phyloP scores from a whole-genome alignment of 2,113 vertebrate species.

The Reinhardtius hippoglossoides region DNA sequence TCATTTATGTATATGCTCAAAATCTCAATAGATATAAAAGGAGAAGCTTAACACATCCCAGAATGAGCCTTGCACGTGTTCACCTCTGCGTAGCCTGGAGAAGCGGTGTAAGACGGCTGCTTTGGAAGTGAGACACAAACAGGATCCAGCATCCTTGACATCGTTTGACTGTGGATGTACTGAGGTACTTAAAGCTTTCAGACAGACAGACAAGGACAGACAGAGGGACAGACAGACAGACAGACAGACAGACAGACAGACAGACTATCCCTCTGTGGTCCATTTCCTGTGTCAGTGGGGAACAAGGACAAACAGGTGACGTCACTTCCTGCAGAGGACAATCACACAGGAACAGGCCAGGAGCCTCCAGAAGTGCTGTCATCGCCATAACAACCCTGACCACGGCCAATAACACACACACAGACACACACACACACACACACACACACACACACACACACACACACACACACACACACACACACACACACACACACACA shows the following conservation, averaged over 20 bases:
- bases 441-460: slow-evolving; percentile 1
- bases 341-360: slow-evolving; percentile 71
- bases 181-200: neutral
- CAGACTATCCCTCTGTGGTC: slow-evolving; percentile 54
- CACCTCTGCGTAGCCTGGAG: too few species aligned
- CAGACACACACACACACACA: slow-evolving; percentile 16
- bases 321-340: slow-evolving; percentile 79
- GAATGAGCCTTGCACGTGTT: too few species aligned
- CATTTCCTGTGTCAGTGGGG: slow-evolving; percentile 74
- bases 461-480: slow-evolving; percentile 2
- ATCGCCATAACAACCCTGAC: slow-evolving; percentile 69
- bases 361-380: slow-evolving; percentile 59
- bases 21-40: too few species aligned
- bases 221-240: too few species aligned
- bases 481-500: slow-evolving; percentile 24
- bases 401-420: slow-evolving; percentile 40
- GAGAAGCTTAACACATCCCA: too few species aligned
- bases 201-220: too few species aligned
- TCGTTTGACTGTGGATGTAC: neutral
- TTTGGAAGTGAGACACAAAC: neutral
- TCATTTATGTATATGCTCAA: too few species aligned
- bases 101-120: neutral
- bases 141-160: neutral
- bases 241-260: slow-evolving; percentile 7
- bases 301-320: slow-evolving; percentile 75